phyloP scores from a whole-genome alignment of 2,888 invertebrate species.

The Dryococelus australis region DNA sequence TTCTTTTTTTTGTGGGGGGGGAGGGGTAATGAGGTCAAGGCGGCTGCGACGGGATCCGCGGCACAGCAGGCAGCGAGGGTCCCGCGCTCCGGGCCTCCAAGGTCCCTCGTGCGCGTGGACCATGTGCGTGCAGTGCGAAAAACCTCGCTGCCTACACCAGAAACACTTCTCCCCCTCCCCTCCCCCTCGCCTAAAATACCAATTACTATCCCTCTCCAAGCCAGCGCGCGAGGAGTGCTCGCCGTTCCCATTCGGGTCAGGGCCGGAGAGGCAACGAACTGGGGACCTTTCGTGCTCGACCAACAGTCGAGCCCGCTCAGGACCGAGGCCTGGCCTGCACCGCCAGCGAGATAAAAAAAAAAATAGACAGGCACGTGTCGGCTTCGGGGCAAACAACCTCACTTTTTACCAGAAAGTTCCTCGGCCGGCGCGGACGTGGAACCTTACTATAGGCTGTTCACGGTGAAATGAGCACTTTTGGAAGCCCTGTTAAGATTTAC shows the following conservation, averaged over 20 bases:
- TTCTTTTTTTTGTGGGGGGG: too few relatives aligned
- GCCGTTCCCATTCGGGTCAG: neutral
- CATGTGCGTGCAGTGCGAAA: conserved; percentile 7
- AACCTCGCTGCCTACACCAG: neutral
- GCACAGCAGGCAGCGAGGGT: neutral
- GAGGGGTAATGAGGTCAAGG: neutral
- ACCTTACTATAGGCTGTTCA: neutral
- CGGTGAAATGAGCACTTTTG: too few relatives aligned
- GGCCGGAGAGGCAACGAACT: conserved; percentile 16
- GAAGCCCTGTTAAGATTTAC: too few relatives aligned
- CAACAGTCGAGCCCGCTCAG: neutral
- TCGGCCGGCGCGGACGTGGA: neutral
- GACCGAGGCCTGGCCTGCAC: neutral
- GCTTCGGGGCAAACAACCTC: conserved; percentile 5
- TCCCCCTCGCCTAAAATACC: too few relatives aligned
- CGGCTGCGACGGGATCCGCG: neutral
- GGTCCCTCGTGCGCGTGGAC: neutral
- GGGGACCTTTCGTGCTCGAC: neutral
- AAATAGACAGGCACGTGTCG: neutral
- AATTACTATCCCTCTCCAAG: too few relatives aligned
- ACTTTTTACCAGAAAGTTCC: neutral
- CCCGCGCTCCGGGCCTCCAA: neutral
- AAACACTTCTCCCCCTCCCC: neutral
- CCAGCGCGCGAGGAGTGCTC: neutral
- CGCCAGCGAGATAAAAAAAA: neutral